Evolutionary conservation across 2,888 invertebrate species (phyloP).

Genomic region (Glaucopsyche alexis): DNA sequence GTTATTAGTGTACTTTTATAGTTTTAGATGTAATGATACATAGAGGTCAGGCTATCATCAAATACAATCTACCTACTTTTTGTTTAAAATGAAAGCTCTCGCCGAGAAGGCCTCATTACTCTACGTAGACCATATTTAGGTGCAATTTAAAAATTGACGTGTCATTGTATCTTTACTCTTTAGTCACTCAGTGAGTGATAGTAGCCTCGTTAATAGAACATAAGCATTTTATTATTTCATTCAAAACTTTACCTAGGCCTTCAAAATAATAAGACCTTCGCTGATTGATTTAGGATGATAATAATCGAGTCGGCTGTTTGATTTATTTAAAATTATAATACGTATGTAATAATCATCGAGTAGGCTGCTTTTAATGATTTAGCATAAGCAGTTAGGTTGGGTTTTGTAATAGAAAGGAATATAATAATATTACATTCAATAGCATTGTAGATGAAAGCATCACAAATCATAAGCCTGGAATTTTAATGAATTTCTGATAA

Average conservation of each 20-base stretch:
- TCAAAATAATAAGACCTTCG: neutral
- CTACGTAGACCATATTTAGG: slow-evolving; percentile 16
- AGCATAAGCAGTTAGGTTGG: neutral
- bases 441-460: slow-evolving; percentile 2
- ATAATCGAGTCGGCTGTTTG: neutral
- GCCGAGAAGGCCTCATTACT: slow-evolving; percentile 4
- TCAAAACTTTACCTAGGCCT: no score
- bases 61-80: slow-evolving; percentile 10
- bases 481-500: slow-evolving; percentile 14
- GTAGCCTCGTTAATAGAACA: neutral
- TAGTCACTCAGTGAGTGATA: slow-evolving; percentile 1
- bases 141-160: slow-evolving; percentile 13
- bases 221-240: no score
- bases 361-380: slow-evolving; percentile 1
- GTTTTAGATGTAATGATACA: neutral
- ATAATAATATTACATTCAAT: neutral
- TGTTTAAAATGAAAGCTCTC: slow-evolving; percentile 19
- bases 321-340: neutral
- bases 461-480: slow-evolving; percentile 11
- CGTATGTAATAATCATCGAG: no score
- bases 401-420: neutral
- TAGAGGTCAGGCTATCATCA: slow-evolving; percentile 5
- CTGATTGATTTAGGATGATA: neutral
- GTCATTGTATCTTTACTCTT: slow-evolving; percentile 19
- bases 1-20: no score